Evolutionary conservation across 2,113 vertebrate species (phyloP).

Genomic region (Nothocercus nigrocapillus): DNA sequence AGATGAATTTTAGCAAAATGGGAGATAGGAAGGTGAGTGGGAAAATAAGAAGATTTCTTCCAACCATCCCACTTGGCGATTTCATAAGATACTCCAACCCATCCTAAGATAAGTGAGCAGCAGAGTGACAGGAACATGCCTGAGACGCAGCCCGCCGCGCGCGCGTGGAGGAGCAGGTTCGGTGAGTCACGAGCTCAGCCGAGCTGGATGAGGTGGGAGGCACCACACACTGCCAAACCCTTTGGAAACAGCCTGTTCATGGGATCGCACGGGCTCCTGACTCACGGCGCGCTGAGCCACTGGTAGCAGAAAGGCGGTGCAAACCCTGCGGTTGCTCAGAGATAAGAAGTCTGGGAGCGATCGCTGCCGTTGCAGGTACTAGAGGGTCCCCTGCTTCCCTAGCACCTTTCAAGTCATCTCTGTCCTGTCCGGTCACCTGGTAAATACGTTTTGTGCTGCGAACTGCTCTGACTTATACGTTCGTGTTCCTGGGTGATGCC

Average conservation of each 20-base stretch:
- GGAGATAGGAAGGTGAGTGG: not conserved
- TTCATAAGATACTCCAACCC: not conserved
- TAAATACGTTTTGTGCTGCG: not conserved
- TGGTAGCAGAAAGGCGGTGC: not conserved
- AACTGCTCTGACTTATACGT: not conserved
- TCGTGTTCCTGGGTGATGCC: not conserved
- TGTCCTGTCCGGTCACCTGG: not conserved
- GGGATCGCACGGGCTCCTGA: not conserved
- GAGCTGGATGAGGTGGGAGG: constrained; percentile 29
- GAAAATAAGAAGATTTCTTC: not conserved
- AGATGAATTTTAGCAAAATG: not conserved
- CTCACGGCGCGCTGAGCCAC: not conserved
- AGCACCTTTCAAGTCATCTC: not conserved
- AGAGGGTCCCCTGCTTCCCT: not conserved
- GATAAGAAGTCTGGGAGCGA: not conserved
- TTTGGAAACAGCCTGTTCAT: constrained; percentile 9
- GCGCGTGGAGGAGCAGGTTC: not conserved
- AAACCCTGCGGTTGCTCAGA: not conserved
- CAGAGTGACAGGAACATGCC: not conserved
- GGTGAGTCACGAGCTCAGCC: not conserved
- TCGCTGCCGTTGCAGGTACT: not conserved
- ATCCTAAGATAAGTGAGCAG: not conserved
- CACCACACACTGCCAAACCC: not conserved
- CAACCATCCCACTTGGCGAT: not conserved
- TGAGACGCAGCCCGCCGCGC: not conserved